phyloP scores from a whole-genome alignment of 2,888 invertebrate genomes.

The Trachelus iudaicus region DNA sequence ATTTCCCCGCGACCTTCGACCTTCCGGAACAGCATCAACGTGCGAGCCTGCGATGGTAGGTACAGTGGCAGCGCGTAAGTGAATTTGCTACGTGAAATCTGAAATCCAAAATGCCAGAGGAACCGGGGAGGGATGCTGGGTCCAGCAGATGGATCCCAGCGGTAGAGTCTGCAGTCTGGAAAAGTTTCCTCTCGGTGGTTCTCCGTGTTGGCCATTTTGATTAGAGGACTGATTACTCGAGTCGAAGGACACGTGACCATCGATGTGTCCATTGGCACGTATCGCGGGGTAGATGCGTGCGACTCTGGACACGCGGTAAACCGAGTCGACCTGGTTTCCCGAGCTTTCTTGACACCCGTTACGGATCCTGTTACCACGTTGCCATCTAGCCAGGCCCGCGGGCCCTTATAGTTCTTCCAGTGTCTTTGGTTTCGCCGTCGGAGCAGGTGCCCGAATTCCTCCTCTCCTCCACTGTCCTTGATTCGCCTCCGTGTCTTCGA shows the following conservation, averaged over 20 bases:
- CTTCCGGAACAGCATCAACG: neutral
- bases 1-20: neutral
- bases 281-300: neutral
- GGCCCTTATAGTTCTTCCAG: neutral
- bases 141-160: neutral
- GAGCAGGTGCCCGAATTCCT: neutral
- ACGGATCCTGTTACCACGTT: slow-evolving; percentile 45
- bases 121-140: neutral
- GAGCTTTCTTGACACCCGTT: slow-evolving; percentile 30
- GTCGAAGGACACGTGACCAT: no score
- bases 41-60: neutral
- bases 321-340: neutral
- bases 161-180: neutral
- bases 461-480: neutral
- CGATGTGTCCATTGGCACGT: neutral
- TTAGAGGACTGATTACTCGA: neutral
- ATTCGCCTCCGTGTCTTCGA: neutral
- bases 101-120: neutral
- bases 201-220: neutral
- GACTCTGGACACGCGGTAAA: neutral
- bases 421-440: neutral
- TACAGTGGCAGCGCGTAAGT: neutral
- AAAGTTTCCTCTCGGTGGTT: neutral
- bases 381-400: slow-evolving; percentile 5
- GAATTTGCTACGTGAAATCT: neutral